Evolutionary conservation across 2,113 vertebrate species (phyloP).

Genomic region (Meles meles): DNA sequence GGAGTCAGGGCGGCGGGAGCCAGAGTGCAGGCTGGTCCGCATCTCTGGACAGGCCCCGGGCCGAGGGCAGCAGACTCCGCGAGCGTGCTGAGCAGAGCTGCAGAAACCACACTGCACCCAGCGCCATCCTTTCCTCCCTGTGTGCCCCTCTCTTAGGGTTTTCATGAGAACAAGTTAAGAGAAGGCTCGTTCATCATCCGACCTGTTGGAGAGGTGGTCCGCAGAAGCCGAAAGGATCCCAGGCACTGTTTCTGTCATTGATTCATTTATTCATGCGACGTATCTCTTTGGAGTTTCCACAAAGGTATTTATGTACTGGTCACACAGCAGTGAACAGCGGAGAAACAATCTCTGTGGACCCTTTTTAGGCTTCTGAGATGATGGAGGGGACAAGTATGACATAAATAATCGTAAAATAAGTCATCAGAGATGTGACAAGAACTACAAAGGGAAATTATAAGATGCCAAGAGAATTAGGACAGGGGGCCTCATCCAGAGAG

Average conservation of each 20-base stretch:
- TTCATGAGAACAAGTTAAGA: not conserved
- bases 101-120: not conserved
- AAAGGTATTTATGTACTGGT: not conserved
- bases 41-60: not conserved
- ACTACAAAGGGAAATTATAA: not conserved
- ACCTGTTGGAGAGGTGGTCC: not conserved
- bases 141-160: not conserved
- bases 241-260: not conserved
- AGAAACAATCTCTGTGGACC: not conserved
- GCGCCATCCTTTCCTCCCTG: not conserved
- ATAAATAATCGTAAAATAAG: not conserved
- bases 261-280: not conserved
- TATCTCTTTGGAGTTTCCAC: not conserved
- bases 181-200: not conserved
- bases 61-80: not conserved
- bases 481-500: not conserved
- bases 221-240: not conserved
- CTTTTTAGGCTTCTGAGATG: not conserved
- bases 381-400: not conserved
- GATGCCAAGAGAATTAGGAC: not conserved
- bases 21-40: accelerated
- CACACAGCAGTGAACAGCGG: not conserved
- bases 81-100: not conserved
- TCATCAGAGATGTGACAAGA: not conserved
- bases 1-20: not conserved